These are phyloP conservation scores for Reinhardtius hippoglossoides DNA, from an alignment of 2,113 vertebrate species.

Conservation along the genomic window DNA sequence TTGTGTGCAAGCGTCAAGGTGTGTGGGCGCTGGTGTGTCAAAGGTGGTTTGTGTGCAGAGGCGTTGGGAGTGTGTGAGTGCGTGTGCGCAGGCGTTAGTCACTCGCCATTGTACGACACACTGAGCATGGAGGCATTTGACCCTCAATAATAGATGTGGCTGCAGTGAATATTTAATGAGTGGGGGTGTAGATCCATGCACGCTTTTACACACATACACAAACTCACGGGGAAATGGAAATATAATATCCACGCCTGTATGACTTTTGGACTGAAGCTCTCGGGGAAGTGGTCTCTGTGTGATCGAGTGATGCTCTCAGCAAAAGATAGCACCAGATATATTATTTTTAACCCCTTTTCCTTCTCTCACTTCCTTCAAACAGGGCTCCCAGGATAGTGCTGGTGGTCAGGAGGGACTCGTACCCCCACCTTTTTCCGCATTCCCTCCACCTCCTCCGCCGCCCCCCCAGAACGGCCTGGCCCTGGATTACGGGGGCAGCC, in stretches of 20 bases:
- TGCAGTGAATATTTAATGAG: slow-evolving; percentile 82
- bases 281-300: slow-evolving; percentile 48
- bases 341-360: slow-evolving; percentile 12
- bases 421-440: slow-evolving; percentile 82
- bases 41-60: slow-evolving; percentile 65
- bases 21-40: slow-evolving; percentile 74
- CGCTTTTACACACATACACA: slow-evolving; percentile 10
- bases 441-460: slow-evolving; percentile 83
- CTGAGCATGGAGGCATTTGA: slow-evolving; percentile 72
- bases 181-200: slow-evolving; percentile 54
- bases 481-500: slow-evolving; percentile 81
- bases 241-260: slow-evolving; percentile 66
- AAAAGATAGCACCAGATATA: slow-evolving; percentile 32
- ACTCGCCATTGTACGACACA: slow-evolving; percentile 69
- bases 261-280: slow-evolving; percentile 50
- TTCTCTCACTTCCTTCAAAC: slow-evolving; percentile 30
- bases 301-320: slow-evolving; percentile 2
- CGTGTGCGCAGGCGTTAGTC: slow-evolving; percentile 66
- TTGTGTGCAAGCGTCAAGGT: slow-evolving; percentile 56
- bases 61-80: slow-evolving; percentile 69
- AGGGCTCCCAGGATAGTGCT: slow-evolving; percentile 85
- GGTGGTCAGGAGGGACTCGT: slow-evolving; percentile 83
- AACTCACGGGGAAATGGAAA: slow-evolving; percentile 56
- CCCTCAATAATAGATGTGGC: slow-evolving; percentile 83
- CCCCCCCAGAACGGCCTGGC: slow-evolving; percentile 85